Evolutionary conservation across 2,797 vertebrate species (phyloP).

Genomic region (Percopsis omiscomaycus): DNA sequence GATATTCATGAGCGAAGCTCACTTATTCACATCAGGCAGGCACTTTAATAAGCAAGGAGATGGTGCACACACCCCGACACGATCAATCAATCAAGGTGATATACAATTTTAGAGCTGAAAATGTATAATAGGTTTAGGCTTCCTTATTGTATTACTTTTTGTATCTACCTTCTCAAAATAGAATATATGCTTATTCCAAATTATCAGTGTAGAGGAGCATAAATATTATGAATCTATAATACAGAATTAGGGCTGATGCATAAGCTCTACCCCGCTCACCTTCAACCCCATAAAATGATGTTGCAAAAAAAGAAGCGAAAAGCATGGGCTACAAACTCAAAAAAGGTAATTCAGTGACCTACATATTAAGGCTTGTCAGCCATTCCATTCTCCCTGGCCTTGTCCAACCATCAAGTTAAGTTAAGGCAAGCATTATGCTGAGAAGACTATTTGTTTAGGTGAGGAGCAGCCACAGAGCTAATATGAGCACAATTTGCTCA

Average conservation of each 20-base stretch:
- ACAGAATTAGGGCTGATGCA: constrained; percentile 8
- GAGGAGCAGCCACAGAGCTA: constrained; percentile 80
- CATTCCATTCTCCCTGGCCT: constrained; percentile 61
- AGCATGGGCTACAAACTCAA: constrained; percentile 47
- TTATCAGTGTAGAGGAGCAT: constrained; percentile 17
- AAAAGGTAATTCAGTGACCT: constrained; percentile 78
- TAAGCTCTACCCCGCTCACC: background rate
- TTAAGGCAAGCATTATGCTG: constrained; percentile 78
- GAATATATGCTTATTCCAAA: constrained; percentile 37
- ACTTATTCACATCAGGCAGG: constrained; percentile 69
- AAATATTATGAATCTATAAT: constrained; percentile 4
- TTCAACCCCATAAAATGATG: constrained; percentile 16
- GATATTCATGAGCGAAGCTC: constrained; percentile 77
- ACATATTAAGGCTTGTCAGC: constrained; percentile 72
- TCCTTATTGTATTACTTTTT: constrained; percentile 45
- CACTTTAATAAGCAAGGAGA: constrained; percentile 77
- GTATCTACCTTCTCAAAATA: constrained; percentile 50
- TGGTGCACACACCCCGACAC: constrained; percentile 60
- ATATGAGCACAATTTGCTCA: constrained; percentile 83
- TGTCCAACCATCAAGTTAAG: constrained; percentile 75
- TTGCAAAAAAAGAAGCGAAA: constrained; percentile 33
- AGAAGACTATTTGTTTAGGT: constrained; percentile 81
- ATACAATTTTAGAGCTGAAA: constrained; percentile 59
- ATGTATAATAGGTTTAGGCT: constrained; percentile 55
- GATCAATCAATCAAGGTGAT: constrained; percentile 77